Evolutionary conservation across 2,888 invertebrate species (phyloP), one percentile per base, ranked within the genome.

Genomic region (Scaptomyza flava): DNA sequence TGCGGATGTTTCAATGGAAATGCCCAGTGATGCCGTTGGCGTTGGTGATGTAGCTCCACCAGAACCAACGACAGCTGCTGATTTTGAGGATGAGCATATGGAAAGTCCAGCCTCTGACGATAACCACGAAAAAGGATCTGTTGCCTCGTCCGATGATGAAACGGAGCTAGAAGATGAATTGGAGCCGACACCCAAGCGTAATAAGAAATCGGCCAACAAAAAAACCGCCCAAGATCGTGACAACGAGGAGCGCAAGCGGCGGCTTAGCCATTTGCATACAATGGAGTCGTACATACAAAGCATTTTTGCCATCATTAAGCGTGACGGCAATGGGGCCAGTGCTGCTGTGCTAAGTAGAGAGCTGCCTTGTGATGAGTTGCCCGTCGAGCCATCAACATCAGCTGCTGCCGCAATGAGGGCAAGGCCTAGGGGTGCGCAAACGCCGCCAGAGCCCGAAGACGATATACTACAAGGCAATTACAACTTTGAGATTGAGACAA

Each of bases 211-310:
- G 14, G 47, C 58, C 8, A 80, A 78, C 60, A 89, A 88, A 58
- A 89, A 86, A 64, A 81, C 89, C 11, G 87, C 88, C 17, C 90
- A 91, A 54, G 89, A 90, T 73, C 89, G 91, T 27, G 48, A 89
- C 3, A 81, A 89, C 11, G 91, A 92, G 57, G 91, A 91, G 62
- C 89, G 89, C 17, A 89, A 91, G 50, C 89, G 90, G 48, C 90
- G 91, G n/a, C 77, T 91, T 6, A 90, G 85, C 76, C 80, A 90
- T 1, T 68, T 92, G 64, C 81, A 85, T 36, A 91, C 91, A 27
- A 91, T 92, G 89, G 91, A 92, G 66, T 89, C 91, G n/a, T 91
- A 91, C 59, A 91, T 92, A 27, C 90, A 90, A 63, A 89, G 87
- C 59, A 91, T 92, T 72, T 85, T 92, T 45, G 80, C 85, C 53